Evolutionary conservation across 2,113 vertebrate genomes (phyloP).

Genomic region (Halichoeres trimaculatus): DNA sequence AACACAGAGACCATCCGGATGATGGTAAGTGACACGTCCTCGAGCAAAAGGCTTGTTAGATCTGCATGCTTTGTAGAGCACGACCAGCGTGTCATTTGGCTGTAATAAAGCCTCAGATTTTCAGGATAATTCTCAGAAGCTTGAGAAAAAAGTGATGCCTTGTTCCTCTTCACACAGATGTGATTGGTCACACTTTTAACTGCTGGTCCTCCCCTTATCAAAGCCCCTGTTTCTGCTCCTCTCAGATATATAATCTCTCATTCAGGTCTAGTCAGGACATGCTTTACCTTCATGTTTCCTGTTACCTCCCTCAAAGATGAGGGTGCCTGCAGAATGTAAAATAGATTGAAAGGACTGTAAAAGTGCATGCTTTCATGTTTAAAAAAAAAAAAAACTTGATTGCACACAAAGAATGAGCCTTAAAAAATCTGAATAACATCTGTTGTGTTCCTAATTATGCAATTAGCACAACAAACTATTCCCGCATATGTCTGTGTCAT

Average conservation of each 20-base stretch:
- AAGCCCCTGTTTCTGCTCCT: constrained; percentile 42
- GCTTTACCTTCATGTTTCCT: constrained; percentile 53
- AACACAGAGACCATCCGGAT: constrained; percentile 93
- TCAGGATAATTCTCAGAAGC: neutral
- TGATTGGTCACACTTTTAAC: constrained; percentile 45
- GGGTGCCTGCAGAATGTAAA: constrained; percentile 56
- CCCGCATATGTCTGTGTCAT: constrained; percentile 43
- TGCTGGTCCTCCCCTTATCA: constrained; percentile 45
- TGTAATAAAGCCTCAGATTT: constrained; percentile 11
- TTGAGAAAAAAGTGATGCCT: constrained; percentile 18
- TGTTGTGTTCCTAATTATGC: constrained; percentile 23
- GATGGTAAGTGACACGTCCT: constrained; percentile 87
- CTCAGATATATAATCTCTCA: constrained; percentile 44
- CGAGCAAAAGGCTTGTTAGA: constrained; percentile 26
- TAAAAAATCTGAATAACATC: neutral
- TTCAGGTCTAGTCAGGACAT: constrained; percentile 62
- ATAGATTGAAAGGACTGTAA: neutral
- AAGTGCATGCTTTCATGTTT: constrained; percentile 1
- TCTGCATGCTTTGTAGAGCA: constrained; percentile 22
- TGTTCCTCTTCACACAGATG: neutral
- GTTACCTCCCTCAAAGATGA: constrained; percentile 59
- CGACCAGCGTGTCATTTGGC: neutral
- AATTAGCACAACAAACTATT: constrained; percentile 10
- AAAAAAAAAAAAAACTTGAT: neutral
- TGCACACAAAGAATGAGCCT: neutral